Conservation (phyloP, 2,113 vertebrate species). For the Microcebus griseorufus region DNA sequence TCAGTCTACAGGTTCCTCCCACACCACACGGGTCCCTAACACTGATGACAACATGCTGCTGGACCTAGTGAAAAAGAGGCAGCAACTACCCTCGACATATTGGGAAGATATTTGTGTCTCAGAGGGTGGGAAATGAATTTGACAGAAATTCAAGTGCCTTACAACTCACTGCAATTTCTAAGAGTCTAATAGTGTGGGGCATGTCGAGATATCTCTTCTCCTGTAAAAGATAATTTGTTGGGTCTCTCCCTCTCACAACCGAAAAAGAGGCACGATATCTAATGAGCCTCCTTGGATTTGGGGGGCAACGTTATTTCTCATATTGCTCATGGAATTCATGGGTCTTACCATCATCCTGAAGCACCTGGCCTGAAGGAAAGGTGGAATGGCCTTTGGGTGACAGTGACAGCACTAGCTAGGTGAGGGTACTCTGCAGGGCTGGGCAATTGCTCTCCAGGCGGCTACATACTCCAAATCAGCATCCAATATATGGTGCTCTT, state of each 20-base stretch:
- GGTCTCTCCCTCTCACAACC: background rate
- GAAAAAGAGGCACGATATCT: background rate
- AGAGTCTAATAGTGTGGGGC: background rate
- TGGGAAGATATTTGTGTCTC: background rate
- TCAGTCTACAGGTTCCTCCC: background rate
- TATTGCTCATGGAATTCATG: background rate
- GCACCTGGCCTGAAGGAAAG: background rate
- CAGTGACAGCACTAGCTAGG: background rate
- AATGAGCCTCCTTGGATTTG: background rate
- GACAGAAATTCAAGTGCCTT: background rate
- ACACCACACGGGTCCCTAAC: background rate
- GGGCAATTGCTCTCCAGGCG: background rate
- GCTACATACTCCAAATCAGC: background rate
- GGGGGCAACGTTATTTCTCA: background rate
- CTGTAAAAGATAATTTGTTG: background rate
- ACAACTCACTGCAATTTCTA: background rate
- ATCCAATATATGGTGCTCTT: background rate
- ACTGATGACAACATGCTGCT: background rate
- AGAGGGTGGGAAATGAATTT: background rate
- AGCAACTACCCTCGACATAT: background rate
- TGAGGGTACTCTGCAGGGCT: background rate
- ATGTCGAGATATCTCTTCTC: background rate
- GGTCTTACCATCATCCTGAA: background rate
- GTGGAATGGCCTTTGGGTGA: background rate
- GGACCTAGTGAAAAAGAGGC: background rate